These are phyloP conservation scores for Apostichopus japonicus DNA, from an alignment of 35 echinoderm and acorn worm genomes.

Conservation along the genomic window DNA sequence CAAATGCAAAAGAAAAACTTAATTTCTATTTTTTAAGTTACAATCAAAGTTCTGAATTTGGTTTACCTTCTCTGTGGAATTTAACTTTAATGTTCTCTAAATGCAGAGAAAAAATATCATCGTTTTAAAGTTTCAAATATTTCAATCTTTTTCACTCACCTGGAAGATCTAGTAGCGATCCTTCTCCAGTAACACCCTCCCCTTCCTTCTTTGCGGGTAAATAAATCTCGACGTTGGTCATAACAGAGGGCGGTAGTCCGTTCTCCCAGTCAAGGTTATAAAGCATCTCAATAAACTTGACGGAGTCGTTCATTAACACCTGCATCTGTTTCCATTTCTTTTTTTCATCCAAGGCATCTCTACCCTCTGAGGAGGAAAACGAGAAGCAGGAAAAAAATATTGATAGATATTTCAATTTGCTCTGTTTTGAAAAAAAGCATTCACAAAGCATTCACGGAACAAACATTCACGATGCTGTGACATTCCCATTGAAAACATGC, in stretches of 20 bases:
- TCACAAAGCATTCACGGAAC: too few species aligned
- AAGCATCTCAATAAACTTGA: slow-evolving; percentile 94
- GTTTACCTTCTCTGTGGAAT: too few species aligned
- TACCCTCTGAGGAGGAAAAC: slow-evolving; percentile 60
- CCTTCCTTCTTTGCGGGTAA: slow-evolving; percentile 76
- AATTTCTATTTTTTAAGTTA: too few species aligned
- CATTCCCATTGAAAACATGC: too few species aligned
- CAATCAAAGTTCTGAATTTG: too few species aligned
- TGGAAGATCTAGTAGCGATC: slow-evolving; percentile 83
- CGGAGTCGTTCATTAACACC: slow-evolving; percentile 84
- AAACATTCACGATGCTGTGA: too few species aligned
- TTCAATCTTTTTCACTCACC: slow-evolving; percentile 47
- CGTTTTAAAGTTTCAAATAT: too few species aligned
- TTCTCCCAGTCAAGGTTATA: slow-evolving; percentile 90
- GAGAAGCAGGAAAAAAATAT: neutral
- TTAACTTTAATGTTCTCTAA: too few species aligned
- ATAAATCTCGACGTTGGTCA: slow-evolving; percentile 76
- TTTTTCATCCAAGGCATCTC: slow-evolving; percentile 77
- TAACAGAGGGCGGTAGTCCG: slow-evolving; percentile 66
- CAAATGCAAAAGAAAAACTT: too few species aligned
- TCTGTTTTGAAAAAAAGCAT: too few species aligned
- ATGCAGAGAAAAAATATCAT: too few species aligned
- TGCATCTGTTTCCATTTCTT: slow-evolving; percentile 97
- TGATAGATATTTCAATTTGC: neutral
- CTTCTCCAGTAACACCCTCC: slow-evolving; percentile 95